Evolutionary conservation across 2,113 vertebrate genomes (phyloP), one percentile per base, ranked within the genome.

Genomic region (Hymenochirus boettgeri): DNA sequence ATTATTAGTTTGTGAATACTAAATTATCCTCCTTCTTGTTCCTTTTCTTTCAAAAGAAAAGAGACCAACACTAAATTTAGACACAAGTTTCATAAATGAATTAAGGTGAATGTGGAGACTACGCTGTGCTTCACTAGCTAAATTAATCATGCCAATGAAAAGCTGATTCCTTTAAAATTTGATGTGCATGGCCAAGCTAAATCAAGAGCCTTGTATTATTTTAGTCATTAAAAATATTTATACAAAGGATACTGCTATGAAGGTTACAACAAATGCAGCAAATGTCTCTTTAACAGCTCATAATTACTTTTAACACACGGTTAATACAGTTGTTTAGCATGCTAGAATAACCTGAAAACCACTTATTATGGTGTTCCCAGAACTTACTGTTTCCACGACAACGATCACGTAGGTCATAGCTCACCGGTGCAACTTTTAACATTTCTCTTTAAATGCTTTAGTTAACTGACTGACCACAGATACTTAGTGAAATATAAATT

Each of bases 221-320:
- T 24, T 17, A 57, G 11, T 47, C 26, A 56, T 9, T 51, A 27
- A 57, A 50, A 51, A 3, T 57, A 26, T 33, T 33, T 25, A 42
- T 46, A 33, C 26, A 35, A 13, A 33, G 53, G 22, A 11, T 39
- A 39, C 24, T 19, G 17, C 45, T 39, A 27, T 22, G 59, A 67
- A 67, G 55, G 64, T 58, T 66, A 57, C 29, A 18, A 7, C 7
- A 31, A 39, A 29, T 42, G 3, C 11, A 51, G 46, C 47, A 52
- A 67, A 67, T 29, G 47, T 39, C 45, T 67, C 46, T 52, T 53
- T 59, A 59, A 67, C 64, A 67, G 46, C 31, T 57, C 56, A 59
- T 67, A 59, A 67, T 67, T 59, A 67, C 64, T 57, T 67, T 66
- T 67, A 67, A 52, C 64, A 67, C 64, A 29, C 59, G 47, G 64